phyloP scores from a whole-genome alignment of 1,140 invertebrate species.

The Tyrophagus putrescentiae region DNA sequence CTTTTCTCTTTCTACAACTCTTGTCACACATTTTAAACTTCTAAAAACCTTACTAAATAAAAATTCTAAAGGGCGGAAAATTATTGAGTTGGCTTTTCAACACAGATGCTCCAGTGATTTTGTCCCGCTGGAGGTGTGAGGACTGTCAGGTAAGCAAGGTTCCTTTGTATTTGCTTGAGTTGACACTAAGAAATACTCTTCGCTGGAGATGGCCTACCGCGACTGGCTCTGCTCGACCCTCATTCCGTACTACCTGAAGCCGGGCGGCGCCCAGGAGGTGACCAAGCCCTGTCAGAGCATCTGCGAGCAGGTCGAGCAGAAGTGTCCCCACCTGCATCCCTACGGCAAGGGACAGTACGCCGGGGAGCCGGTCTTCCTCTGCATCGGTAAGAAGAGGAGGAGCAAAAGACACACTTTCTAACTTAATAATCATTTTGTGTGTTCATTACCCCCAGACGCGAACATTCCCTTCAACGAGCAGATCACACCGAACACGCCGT shows the following conservation, averaged over 20 bases:
- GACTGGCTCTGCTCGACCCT: slow-evolving; percentile 28
- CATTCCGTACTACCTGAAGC: slow-evolving; percentile 23
- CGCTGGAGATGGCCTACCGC: slow-evolving; percentile 26
- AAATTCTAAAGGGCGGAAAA: too few relatives aligned
- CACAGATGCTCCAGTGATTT: too few relatives aligned
- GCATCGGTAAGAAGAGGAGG: slow-evolving; percentile 24
- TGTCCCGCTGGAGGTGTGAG: too few relatives aligned
- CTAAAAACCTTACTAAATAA: too few relatives aligned
- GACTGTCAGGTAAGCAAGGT: too few relatives aligned
- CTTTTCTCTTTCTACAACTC: too few relatives aligned
- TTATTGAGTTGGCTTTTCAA: too few relatives aligned
- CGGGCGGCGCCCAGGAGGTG: too few relatives aligned
- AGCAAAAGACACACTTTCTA: too few relatives aligned
- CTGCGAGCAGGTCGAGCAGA: slow-evolving; percentile 28
- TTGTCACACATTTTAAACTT: too few relatives aligned
- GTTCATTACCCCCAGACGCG: not conserved
- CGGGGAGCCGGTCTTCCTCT: slow-evolving; percentile 29
- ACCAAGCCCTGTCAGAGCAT: slow-evolving; percentile 27
- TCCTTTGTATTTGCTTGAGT: too few relatives aligned
- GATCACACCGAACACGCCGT: slow-evolving; percentile 1
- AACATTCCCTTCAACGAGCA: not conserved
- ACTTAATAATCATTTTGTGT: not conserved
- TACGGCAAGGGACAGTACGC: slow-evolving; percentile 27
- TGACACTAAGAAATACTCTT: too few relatives aligned
- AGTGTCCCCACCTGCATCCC: slow-evolving; percentile 28